phyloP scores from a whole-genome alignment of 2,888 invertebrate genomes.

The Muscina levida region DNA sequence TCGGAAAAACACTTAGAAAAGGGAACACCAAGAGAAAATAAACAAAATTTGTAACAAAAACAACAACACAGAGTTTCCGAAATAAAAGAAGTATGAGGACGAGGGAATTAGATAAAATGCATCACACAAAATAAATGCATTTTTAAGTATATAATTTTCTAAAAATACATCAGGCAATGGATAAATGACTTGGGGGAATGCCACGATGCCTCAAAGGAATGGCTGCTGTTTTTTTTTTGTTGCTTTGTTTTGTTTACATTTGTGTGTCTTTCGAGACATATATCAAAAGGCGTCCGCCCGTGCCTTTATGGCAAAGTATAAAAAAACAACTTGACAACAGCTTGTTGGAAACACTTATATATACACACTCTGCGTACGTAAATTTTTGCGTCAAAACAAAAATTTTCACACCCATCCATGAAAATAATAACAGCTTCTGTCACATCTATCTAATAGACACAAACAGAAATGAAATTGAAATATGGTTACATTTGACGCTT shows the following conservation, averaged over 20 bases:
- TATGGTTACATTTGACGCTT: no score
- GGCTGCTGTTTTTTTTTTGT: not conserved
- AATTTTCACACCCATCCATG: conserved; percentile 23
- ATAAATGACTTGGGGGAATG: conserved; percentile 1
- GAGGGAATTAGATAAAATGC: conserved; percentile 2
- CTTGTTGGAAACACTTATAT: not conserved
- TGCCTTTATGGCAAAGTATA: not conserved
- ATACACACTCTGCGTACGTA: no score
- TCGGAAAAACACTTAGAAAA: conserved; percentile 11
- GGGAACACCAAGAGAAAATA: conserved; percentile 8
- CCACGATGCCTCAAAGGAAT: not conserved
- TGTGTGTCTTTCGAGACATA: conserved; percentile 1
- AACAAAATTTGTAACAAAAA: not conserved
- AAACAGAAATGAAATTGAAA: no score
- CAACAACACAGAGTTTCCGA: no score
- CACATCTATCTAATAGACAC: no score
- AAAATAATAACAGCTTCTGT: no score
- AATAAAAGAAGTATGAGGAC: no score
- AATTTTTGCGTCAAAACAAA: conserved; percentile 10
- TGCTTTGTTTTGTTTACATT: conserved; percentile 6
- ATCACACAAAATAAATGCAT: conserved; percentile 33
- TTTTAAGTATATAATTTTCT: conserved; percentile 32
- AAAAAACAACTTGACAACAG: conserved; percentile 19
- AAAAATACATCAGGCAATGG: conserved; percentile 27
- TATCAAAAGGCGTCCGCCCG: not conserved